Evolutionary conservation across 2,888 invertebrate genomes (phyloP), one percentile per base, ranked within the genome.

Genomic region (Lingula anatina): DNA sequence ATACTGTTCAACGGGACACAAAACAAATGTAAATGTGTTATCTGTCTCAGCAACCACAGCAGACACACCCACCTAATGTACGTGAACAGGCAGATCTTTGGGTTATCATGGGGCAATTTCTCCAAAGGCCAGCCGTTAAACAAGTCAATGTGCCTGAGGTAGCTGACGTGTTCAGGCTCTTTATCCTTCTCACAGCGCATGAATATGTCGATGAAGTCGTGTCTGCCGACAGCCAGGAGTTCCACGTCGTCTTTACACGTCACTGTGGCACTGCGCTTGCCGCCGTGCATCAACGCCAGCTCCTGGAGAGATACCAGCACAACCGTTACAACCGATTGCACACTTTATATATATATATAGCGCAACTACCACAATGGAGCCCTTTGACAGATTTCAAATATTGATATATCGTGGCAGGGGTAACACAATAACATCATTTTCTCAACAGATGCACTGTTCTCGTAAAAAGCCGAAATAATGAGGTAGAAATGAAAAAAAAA

Each of bases 151-250:
- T 56, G 54, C 15, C 70, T 54, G 26, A 76, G 63, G 54, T 71
- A 76, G 5, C 51, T 55, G 44, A 76, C 68, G 57, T 73, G 72
- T 37, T 74, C 72, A 0, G 75, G 75, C 46, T 71, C 75, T 24
- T 53, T 53, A 47, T 68, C 67, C 37, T 60, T 62, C 47, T 68
- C 68, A 35, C 66, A 58, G 37, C 69, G 68, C 74, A 74, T 75
- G 56, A 75, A 75, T 41, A 75, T 73, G 86, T 86, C 55, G 21
- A 76, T 61, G 52, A 73, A 76, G 87, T 91, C 61, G 81, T 90
- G 77, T 7, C 75, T 53, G 5, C 69, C 67, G 1, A 76, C 69
- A 86, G 90, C 46, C 84, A 89, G 47, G 86, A 93, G 76, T 49
- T 73, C 72, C 24, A 75, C 71, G 49, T 66, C 61, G 15, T 68